Base-by-base conservation (phyloP, 2,797 vertebrate genomes). In the Cheirogaleus major region DNA sequence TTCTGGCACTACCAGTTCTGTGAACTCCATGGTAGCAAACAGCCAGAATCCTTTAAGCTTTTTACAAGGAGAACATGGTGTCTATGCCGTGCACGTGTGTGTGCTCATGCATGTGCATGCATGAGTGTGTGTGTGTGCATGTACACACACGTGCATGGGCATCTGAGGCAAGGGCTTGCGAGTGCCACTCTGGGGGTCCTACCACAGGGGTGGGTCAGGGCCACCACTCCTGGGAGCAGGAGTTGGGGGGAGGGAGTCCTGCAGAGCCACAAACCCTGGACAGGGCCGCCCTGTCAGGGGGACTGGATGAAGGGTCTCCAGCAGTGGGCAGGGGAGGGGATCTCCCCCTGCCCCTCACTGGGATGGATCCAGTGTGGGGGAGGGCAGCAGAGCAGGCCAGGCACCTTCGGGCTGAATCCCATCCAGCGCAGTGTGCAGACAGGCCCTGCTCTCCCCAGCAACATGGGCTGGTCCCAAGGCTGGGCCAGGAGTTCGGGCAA, bases 21-120 rank as follows among this genome's bases (percentile, higher is more conserved):
- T 97, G 93, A 93, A 88, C 95, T 97, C 97, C 57, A 70, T 86
- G 95, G 86, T 91, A 98, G 98, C 95, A 90, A 97, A 97, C 88
- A 92, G 97, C 83, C 96, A 67, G 91, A 97, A 93, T 61, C 95
- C 97, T 96, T 92, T 72, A 86, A 97, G 98, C 97, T 92, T 48
- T 97, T 98, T 93, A 98, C 79, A 94, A 98, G 97, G 89, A 91
- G 91, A 92, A 41, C 83, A 22, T 1, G 27, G 23, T 1, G 41
- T 32, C 50, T 12, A 98, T 96, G 97, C 97, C 89, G 96, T 50
- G 91, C 4, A 50, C 0, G 5, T 57, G 17, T 4, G 48, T 55
- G 70, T 27, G 41, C 13, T 22, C 0, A 11, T 7, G 23, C 12
- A 5, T 20, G 38, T 10, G 7, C 23, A 57, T 30, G 35, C 1